Evolutionary conservation across 2,797 vertebrate species (phyloP).

Genomic region (Sebastes glaucus): DNA sequence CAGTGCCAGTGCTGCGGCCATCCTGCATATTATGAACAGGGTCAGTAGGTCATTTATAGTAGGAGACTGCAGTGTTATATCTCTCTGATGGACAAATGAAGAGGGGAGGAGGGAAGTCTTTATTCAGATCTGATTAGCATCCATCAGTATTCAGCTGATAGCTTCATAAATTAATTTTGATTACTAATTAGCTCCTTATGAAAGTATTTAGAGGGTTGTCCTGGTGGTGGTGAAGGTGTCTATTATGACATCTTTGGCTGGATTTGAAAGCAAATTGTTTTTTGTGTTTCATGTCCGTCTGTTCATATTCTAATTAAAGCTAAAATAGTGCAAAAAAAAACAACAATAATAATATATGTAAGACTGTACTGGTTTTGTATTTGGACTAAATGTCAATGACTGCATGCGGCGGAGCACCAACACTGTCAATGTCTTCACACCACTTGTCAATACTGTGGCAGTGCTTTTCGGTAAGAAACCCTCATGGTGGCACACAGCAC

Average conservation of each 20-base stretch:
- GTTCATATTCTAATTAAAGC: not conserved
- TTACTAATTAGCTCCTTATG: conserved; percentile 45
- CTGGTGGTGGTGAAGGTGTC: not conserved
- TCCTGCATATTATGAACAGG: conserved; percentile 48
- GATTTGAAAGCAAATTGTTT: not conserved
- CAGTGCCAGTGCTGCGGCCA: conserved; percentile 19
- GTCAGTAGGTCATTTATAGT: conserved; percentile 71
- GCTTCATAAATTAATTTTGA: conserved; percentile 49
- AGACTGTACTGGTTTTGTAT: not conserved
- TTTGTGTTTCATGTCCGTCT: not conserved
- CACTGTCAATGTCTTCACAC: conserved; percentile 1
- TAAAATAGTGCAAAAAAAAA: not conserved
- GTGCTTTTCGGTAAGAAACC: not conserved
- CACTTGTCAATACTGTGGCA: not conserved
- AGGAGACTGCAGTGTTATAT: conserved; percentile 36
- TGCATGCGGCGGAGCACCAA: conserved; percentile 15
- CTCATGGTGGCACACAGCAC: not conserved
- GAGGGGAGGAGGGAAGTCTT: not conserved
- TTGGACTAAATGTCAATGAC: not conserved
- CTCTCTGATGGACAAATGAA: not conserved
- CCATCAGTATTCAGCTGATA: conserved; percentile 34
- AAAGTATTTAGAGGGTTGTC: conserved; percentile 22
- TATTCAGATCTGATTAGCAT: conserved; percentile 44
- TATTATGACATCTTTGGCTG: not conserved
- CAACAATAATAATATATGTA: not conserved